Evolutionary conservation across 2,113 vertebrate genomes (phyloP).

Genomic region (Azemiops feae): DNA sequence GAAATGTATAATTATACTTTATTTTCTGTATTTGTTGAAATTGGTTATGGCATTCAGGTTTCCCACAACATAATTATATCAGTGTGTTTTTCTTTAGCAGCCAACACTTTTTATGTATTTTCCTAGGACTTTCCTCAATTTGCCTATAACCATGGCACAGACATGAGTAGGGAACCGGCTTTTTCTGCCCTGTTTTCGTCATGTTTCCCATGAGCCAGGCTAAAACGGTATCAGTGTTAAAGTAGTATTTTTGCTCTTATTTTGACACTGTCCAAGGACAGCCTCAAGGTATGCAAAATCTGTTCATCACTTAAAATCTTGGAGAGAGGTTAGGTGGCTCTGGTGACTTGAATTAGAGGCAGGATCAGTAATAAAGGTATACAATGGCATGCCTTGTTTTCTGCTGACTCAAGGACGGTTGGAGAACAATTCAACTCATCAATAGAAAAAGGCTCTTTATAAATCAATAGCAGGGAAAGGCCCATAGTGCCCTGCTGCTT

Average conservation of each 20-base stretch:
- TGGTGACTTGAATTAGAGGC: background rate
- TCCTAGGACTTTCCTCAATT: background rate
- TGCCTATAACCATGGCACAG: background rate
- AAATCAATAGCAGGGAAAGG: background rate
- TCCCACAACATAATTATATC: background rate
- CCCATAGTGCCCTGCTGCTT: background rate
- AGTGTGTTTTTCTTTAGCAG: background rate
- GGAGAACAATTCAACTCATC: background rate
- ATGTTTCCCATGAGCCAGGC: background rate
- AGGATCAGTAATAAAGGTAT: background rate
- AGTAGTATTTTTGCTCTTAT: background rate
- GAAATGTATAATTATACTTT: background rate
- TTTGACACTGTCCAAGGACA: background rate
- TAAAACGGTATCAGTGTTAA: background rate
- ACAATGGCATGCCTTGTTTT: background rate
- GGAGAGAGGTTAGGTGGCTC: background rate
- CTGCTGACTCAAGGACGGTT: background rate
- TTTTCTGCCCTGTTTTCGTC: background rate
- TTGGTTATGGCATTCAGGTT: background rate
- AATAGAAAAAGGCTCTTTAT: background rate
- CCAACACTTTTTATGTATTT: background rate
- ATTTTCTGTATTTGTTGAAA: background rate
- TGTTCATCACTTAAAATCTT: background rate
- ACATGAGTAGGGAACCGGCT: background rate
- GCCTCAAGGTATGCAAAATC: background rate